Evolutionary conservation across 2,888 invertebrate species (phyloP).

Genomic region (Protodeltote pygarga): DNA sequence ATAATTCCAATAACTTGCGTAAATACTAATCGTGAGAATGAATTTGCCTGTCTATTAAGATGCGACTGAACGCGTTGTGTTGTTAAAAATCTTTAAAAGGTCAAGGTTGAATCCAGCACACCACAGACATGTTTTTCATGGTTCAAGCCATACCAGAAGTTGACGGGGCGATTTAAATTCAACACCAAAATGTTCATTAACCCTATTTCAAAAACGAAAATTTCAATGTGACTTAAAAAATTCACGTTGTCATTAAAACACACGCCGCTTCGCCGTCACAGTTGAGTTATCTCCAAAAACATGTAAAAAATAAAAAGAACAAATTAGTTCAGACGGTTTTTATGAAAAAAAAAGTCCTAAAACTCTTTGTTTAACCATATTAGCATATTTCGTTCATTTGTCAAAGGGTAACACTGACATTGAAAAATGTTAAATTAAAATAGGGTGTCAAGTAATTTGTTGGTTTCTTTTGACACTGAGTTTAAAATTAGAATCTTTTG

Average conservation of each 20-base stretch:
- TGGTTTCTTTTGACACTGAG: constrained; percentile 1
- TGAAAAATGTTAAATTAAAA: constrained; percentile 36
- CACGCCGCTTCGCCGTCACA: not conserved
- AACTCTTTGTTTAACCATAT: constrained; percentile 31
- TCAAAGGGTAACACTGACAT: constrained; percentile 34
- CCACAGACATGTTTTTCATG: too few relatives aligned
- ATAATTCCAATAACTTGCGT: too few relatives aligned
- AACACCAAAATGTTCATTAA: too few relatives aligned
- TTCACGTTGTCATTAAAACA: not conserved
- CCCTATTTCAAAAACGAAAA: too few relatives aligned
- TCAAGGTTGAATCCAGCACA: too few relatives aligned
- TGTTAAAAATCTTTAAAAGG: too few relatives aligned
- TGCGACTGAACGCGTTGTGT: too few relatives aligned
- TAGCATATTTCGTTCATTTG: constrained; percentile 43
- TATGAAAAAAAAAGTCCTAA: constrained; percentile 22
- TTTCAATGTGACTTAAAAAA: not conserved
- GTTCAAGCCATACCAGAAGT: too few relatives aligned
- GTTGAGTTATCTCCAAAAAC: constrained; percentile 20
- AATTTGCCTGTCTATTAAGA: too few relatives aligned
- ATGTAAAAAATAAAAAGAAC: constrained; percentile 25
- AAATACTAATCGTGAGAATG: too few relatives aligned
- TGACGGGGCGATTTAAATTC: too few relatives aligned
- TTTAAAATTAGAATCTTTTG: too few relatives aligned
- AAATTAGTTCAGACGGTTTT: constrained; percentile 32
- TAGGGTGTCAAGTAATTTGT: constrained; percentile 12